Conservation (phyloP, 2,888 invertebrate genomes). For the Hydroisotoma schaefferi region DNA sequence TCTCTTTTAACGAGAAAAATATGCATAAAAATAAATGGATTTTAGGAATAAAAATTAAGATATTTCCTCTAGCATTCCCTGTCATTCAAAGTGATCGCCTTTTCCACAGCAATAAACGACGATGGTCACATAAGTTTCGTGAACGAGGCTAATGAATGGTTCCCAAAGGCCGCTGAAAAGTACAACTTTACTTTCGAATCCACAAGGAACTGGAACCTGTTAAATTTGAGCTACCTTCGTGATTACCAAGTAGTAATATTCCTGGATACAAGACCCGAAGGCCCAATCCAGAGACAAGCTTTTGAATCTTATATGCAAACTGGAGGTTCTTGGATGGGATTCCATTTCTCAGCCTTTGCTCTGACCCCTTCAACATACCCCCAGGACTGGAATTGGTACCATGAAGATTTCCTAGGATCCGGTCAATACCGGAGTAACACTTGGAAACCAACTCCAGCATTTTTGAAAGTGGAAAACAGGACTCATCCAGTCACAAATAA, state of each 20-base stretch:
- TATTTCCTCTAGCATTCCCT: too few relatives aligned
- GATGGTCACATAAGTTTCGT: too few relatives aligned
- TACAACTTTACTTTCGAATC: conserved; percentile 33
- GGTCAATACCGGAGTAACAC: conserved; percentile 34
- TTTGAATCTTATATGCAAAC: conserved; percentile 28
- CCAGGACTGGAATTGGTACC: conserved; percentile 36
- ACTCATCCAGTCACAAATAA: conserved; percentile 23
- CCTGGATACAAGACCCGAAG: conserved; percentile 26
- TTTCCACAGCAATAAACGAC: too few relatives aligned
- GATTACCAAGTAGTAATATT: conserved; percentile 33
- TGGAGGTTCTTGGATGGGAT: conserved; percentile 36
- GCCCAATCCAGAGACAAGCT: conserved; percentile 21
- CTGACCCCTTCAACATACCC: too few relatives aligned
- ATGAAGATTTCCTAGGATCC: conserved; percentile 37
- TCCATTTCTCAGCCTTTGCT: conserved; percentile 40
- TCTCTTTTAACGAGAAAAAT: too few relatives aligned
- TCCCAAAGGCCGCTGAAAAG: conserved; percentile 19
- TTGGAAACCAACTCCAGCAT: conserved; percentile 40
- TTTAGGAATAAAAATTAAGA: too few relatives aligned
- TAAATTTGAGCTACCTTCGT: conserved; percentile 32
- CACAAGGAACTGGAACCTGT: conserved; percentile 35
- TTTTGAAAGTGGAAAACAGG: conserved; percentile 27
- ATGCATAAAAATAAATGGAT: too few relatives aligned
- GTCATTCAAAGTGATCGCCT: too few relatives aligned
- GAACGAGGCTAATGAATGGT: conserved; percentile 28